Base-by-base conservation (phyloP, 2,888 invertebrate genomes). In the Noctua comes region DNA sequence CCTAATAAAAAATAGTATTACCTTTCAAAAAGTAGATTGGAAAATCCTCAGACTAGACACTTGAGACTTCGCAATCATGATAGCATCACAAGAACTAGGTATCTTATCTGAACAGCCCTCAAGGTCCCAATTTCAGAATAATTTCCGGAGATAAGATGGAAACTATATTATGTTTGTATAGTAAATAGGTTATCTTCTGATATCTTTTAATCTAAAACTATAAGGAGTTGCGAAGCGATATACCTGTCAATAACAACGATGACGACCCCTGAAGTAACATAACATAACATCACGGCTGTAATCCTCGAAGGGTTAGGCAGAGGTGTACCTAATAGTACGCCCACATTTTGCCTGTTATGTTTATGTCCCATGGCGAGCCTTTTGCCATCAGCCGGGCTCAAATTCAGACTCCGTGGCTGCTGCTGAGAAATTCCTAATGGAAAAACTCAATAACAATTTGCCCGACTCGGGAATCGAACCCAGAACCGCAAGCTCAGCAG, bases 1-100 rank as follows among this genome's bases (percentile, higher is more conserved):
- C 54, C 10, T 54, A 46, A 62, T 72, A 72, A 74, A 74, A 68
- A 74, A 54, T 72, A 48, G 71, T 69, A 68, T 69, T 72, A 83
- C 74, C 71, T 84, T 79, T 76, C 68, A 73, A 73, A 77, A 78
- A 78, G 65, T 78, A 73, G 69, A 86, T 86, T 84, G 81, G 87
- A 81, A 80, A 85, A 76, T 87, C 46, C 62, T 70, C 64, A 59
- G 40, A 84, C 68, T 73, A 76, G 74, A 27, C 76, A 68, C 85
- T 86, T 48, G 77, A 87, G 85, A 80, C 64, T 64, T 43, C 13
- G 65, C 40, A 68, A 87, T 80, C 76, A 68, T 48, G 77, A 80
- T 76, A 78, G 36, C 74, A 46, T 76, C 70, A 24, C 27, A 64
- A 70, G n/a, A 84, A 62, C 73, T 74, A 68, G 51, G 51, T 27